phyloP scores from a whole-genome alignment of 2,113 vertebrate species.

The Zapornia atra region DNA sequence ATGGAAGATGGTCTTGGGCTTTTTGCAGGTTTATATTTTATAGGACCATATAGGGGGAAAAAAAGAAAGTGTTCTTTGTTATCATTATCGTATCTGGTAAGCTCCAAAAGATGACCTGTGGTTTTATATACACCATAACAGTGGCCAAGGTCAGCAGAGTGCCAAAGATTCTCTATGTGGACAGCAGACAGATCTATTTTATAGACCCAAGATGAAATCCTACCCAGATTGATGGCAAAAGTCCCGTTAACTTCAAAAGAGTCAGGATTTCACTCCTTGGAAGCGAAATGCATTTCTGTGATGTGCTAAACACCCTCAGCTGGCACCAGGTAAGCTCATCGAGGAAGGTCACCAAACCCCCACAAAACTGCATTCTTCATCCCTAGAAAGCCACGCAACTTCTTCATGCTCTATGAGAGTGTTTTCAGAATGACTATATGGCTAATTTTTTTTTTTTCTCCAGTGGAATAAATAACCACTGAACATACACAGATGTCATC shows the following conservation, averaged over 20 bases:
- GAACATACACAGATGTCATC: conserved; percentile 22
- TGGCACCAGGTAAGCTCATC: background rate
- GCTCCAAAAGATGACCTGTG: background rate
- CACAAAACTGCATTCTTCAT: background rate
- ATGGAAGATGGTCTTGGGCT: background rate
- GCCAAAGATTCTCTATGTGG: background rate
- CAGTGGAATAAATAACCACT: background rate
- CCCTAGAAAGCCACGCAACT: background rate
- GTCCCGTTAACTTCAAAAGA: background rate
- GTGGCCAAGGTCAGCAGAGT: background rate
- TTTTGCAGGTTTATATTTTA: background rate
- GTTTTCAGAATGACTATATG: background rate
- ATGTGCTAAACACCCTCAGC: background rate
- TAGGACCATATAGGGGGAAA: background rate
- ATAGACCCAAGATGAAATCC: background rate
- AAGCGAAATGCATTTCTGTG: background rate
- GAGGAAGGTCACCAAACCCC: background rate
- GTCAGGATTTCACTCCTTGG: background rate
- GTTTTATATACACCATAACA: background rate
- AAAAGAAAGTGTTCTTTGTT: background rate
- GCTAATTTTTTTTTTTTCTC: background rate
- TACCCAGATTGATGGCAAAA: background rate
- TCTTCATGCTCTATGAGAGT: background rate
- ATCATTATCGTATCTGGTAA: background rate
- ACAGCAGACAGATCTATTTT: background rate